Percentiles rank a stretch among this genome's conserved stretches.
Conservation (phyloP, 2,888 invertebrate genomes). For the Podotricha telesiphe region DNA sequence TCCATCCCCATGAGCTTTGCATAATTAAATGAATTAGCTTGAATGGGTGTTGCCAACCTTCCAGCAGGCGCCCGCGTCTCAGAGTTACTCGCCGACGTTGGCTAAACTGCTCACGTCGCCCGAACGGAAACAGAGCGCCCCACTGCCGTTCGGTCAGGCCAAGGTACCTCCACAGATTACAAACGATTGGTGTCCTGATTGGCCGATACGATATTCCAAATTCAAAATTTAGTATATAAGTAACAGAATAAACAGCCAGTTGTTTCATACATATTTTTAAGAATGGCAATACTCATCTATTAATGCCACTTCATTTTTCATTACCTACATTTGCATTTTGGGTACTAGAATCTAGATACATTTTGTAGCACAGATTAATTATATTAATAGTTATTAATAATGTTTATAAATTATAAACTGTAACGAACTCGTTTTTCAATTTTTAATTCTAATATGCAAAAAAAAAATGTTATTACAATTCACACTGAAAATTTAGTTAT, state of each 20-base stretch:
- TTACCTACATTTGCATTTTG: constrained; percentile 37
- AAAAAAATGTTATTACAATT: not conserved
- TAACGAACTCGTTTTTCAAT: not conserved
- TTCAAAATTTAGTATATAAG: constrained; percentile 80
- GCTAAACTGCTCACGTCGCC: constrained; percentile 90
- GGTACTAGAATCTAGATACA: not conserved
- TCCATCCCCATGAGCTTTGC: constrained; percentile 47
- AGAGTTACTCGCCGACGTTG: constrained; percentile 90
- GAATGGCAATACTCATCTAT: constrained; percentile 73
- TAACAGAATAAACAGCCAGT: constrained; percentile 34
- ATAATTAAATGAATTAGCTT: constrained; percentile 60
- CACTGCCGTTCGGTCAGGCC: constrained; percentile 81
- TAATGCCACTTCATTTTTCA: constrained; percentile 63
- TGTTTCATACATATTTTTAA: constrained; percentile 34
- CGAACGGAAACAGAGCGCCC: constrained; percentile 76
- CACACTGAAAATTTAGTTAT: not conserved
- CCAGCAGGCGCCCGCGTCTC: constrained; percentile 82
- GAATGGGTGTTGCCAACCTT: constrained; percentile 82
- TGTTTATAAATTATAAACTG: not conserved
- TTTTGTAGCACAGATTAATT: not conserved
- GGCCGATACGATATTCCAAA: constrained; percentile 78
- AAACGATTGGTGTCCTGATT: constrained; percentile 77
- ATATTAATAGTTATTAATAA: not conserved
- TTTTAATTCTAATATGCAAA: not conserved
- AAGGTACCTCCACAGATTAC: constrained; percentile 74